Conservation (phyloP, 2,113 vertebrate species). For the Sialia sialis region DNA sequence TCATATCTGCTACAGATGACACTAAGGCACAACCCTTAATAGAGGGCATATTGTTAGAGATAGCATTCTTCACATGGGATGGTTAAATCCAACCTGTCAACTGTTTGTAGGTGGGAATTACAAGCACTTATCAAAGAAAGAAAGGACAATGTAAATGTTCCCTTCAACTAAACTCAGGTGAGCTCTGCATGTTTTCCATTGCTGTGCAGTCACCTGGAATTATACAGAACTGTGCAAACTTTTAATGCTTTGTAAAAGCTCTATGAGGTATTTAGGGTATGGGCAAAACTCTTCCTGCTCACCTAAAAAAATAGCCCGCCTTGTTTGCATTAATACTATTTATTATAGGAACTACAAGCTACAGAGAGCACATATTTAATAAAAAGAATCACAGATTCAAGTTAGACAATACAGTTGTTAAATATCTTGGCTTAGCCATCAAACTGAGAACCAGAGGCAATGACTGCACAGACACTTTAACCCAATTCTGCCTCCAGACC, state of each 20-base stretch:
- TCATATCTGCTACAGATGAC: neutral
- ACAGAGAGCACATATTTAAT: neutral
- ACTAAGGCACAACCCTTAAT: neutral
- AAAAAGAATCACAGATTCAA: neutral
- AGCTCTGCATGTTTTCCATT: neutral
- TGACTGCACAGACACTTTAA: neutral
- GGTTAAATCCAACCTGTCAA: neutral
- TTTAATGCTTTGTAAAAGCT: neutral
- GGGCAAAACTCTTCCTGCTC: neutral
- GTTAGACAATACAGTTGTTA: neutral
- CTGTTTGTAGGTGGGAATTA: neutral
- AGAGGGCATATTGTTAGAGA: neutral
- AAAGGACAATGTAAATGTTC: neutral
- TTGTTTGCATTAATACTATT: neutral
- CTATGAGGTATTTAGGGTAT: neutral
- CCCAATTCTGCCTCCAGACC: neutral
- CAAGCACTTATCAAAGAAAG: neutral
- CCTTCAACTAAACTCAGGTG: neutral
- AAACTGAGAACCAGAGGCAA: neutral
- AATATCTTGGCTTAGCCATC: neutral
- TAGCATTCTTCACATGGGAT: neutral
- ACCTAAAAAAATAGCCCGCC: neutral
- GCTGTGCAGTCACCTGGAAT: neutral
- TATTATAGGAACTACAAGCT: neutral
- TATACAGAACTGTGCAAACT: neutral